phyloP scores from a whole-genome alignment of 2,113 vertebrate species.

The Xenotilapia leptura region DNA sequence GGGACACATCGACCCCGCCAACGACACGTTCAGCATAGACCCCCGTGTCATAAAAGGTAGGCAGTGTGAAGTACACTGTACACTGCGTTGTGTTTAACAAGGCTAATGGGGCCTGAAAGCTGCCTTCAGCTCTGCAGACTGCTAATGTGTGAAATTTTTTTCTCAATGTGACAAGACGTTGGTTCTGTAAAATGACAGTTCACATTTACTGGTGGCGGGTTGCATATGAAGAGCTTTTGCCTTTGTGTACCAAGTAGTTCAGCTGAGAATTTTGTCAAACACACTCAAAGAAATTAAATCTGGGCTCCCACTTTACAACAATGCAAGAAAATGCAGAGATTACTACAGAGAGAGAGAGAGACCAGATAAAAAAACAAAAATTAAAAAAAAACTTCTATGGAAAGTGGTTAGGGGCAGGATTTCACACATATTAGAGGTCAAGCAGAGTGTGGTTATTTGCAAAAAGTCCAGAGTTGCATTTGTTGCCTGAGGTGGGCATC shows the following conservation, averaged over 20 bases:
- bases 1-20: constrained; percentile 86
- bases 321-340: not conserved
- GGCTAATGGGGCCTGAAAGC: too few species aligned
- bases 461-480: not conserved
- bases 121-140: not conserved
- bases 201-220: not conserved
- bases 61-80: constrained; percentile 46
- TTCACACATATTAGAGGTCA: not conserved
- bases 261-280: not conserved
- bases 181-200: not conserved
- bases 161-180: not conserved
- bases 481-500: not conserved
- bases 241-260: not conserved
- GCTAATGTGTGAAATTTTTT: not conserved
- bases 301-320: not conserved
- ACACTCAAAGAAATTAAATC: not conserved
- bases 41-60: constrained; percentile 80
- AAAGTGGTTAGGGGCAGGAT: not conserved
- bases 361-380: not conserved
- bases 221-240: not conserved
- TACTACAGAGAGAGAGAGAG: not conserved
- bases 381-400: not conserved
- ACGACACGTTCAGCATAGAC: constrained; percentile 91
- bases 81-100: too few species aligned
- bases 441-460: not conserved